Percentiles rank a stretch among this genome's conserved stretches.
phyloP scores from a whole-genome alignment of 2,113 vertebrate species.

The Euleptes europaea region DNA sequence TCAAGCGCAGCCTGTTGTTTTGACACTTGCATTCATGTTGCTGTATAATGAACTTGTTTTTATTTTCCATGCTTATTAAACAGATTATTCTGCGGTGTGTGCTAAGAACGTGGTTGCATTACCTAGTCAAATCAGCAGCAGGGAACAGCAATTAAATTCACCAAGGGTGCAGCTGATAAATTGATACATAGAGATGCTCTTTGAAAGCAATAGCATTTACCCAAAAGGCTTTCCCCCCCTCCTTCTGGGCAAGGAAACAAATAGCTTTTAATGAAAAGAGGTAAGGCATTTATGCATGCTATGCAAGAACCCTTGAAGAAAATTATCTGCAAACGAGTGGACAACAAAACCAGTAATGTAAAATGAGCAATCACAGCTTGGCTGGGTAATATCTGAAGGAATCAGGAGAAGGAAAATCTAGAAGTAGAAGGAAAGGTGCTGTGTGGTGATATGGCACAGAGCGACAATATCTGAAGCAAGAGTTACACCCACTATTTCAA shows the following conservation, averaged over 20 bases:
- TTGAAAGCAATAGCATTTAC: slow-evolving; percentile 67
- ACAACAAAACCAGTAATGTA: slow-evolving; percentile 10
- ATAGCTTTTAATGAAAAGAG: slow-evolving; percentile 48
- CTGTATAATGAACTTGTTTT: slow-evolving; percentile 37
- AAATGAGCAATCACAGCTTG: slow-evolving; percentile 2
- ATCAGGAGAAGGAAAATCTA: neutral
- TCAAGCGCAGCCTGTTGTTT: slow-evolving; percentile 36
- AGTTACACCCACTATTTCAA: slow-evolving; percentile 41
- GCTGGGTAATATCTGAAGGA: neutral
- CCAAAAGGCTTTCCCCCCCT: slow-evolving; percentile 54
- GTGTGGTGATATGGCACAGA: slow-evolving; percentile 32
- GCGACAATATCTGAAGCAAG: slow-evolving; percentile 42
- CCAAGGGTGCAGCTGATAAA: slow-evolving; percentile 56
- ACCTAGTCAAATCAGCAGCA: slow-evolving; percentile 61
- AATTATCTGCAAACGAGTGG: slow-evolving; percentile 22
- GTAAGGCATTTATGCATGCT: slow-evolving; percentile 37
- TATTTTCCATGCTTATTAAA: slow-evolving; percentile 54
- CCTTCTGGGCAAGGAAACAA: slow-evolving; percentile 26
- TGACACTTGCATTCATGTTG: slow-evolving; percentile 33
- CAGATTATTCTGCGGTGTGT: slow-evolving; percentile 42
- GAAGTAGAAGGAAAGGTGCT: slow-evolving; percentile 40
- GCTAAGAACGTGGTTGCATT: slow-evolving; percentile 53
- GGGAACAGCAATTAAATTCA: slow-evolving; percentile 70
- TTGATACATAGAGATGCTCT: slow-evolving; percentile 67
- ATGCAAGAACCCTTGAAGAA: slow-evolving; percentile 45